Conservation (phyloP, 2,888 invertebrate species). For the Xestia c-nigrum region DNA sequence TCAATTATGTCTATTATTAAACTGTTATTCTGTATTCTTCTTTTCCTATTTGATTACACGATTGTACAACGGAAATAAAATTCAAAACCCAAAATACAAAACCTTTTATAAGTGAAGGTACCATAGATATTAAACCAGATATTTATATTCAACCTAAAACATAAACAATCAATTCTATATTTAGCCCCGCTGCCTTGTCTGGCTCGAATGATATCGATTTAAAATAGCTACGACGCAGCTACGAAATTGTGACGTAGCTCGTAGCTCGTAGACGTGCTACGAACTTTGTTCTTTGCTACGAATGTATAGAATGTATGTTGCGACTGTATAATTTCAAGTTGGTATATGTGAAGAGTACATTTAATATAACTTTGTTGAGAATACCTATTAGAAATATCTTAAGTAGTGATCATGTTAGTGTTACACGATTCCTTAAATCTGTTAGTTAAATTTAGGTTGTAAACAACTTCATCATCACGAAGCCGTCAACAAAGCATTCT, state of each 20-base stretch:
- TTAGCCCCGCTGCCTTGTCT: slow-evolving; percentile 51
- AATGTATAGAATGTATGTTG: slow-evolving; percentile 15
- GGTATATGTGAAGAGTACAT: background rate
- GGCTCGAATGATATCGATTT: slow-evolving; percentile 66
- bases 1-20: no score
- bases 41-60: no score
- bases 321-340: background rate
- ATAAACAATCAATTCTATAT: slow-evolving; percentile 67
- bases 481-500: no score
- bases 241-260: slow-evolving; percentile 62
- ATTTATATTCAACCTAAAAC: slow-evolving; percentile 49
- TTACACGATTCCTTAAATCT: background rate
- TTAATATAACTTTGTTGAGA: background rate
- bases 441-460: background rate
- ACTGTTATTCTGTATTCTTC: no score
- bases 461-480: no score
- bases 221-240: slow-evolving; percentile 60
- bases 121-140: slow-evolving; percentile 40
- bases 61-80: background rate
- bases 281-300: slow-evolving; percentile 55
- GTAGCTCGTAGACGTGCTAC: slow-evolving; percentile 63
- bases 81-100: background rate
- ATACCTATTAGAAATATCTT: background rate
- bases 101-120: background rate
- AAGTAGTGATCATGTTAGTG: background rate